Percentiles rank a stretch among this genome's conserved stretches.
Conservation (phyloP, 1,140 invertebrate genomes). For the Lordiphosa clarofinis region DNA sequence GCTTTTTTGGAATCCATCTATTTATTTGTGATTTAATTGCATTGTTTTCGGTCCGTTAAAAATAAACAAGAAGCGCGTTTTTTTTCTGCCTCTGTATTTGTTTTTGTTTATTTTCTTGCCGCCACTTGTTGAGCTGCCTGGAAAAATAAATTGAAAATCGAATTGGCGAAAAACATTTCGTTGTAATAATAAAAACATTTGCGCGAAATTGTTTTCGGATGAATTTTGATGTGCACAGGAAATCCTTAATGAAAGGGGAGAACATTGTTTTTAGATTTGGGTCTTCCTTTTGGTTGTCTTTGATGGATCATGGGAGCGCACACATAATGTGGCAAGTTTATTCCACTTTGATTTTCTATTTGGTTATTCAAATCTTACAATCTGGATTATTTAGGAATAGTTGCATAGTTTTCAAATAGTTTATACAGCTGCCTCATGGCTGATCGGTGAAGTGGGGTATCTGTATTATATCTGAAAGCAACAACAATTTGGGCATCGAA, state of each 20-base stretch:
- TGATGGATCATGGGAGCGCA: slow-evolving; percentile 27
- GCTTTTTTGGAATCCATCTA: slow-evolving; percentile 59
- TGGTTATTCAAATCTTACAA: not conserved
- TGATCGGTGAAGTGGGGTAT: slow-evolving; percentile 19
- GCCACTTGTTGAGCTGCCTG: slow-evolving; percentile 42
- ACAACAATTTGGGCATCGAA: too few species aligned
- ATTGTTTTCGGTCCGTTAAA: slow-evolving; percentile 61
- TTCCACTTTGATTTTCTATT: slow-evolving; percentile 4
- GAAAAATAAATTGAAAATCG: slow-evolving; percentile 18
- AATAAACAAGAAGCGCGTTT: slow-evolving; percentile 52
- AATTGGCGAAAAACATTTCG: slow-evolving; percentile 14
- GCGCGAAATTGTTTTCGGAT: slow-evolving; percentile 60
- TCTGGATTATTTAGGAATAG: not conserved
- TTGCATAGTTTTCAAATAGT: slow-evolving; percentile 33
- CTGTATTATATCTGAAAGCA: too few species aligned
- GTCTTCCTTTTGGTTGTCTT: slow-evolving; percentile 5
- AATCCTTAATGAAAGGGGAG: slow-evolving; percentile 62
- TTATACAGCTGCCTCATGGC: slow-evolving; percentile 60
- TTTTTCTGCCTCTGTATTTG: slow-evolving; percentile 29
- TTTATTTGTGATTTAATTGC: slow-evolving; percentile 77
- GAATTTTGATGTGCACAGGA: slow-evolving; percentile 59
- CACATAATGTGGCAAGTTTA: slow-evolving; percentile 33
- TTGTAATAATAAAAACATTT: slow-evolving; percentile 39
- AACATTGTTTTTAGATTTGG: not conserved
- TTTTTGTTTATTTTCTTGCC: slow-evolving; percentile 12